A percentile compares a stretch with the other conserved stretches of the same genome.
Evolutionary conservation across 2,113 vertebrate species (phyloP).

Genomic region (Urocitellus parryii): DNA sequence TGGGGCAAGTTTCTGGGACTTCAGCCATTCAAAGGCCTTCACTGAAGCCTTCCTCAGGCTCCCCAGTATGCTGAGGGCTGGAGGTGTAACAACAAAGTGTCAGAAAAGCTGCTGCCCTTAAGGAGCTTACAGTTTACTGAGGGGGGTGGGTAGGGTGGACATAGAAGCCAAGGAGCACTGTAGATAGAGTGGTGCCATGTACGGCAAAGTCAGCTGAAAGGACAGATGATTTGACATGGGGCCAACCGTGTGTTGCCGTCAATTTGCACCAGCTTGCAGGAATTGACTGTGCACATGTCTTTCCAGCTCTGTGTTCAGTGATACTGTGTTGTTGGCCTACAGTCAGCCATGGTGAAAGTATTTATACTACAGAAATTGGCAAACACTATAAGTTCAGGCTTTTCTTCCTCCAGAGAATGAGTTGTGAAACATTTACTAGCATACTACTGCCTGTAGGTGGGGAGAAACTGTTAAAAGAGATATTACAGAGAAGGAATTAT

Average conservation of each 20-base stretch:
- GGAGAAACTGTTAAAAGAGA: not conserved
- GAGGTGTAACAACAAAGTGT: not conserved
- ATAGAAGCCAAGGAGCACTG: not conserved
- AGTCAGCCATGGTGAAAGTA: not conserved
- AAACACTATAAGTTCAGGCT: not conserved
- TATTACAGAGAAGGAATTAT: not conserved
- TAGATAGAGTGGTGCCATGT: not conserved
- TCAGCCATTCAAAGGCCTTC: not conserved
- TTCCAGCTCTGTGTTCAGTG: not conserved
- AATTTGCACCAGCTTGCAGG: not conserved
- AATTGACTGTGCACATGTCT: not conserved
- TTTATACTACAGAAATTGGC: not conserved
- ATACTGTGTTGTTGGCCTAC: not conserved
- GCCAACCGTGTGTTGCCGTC: not conserved
- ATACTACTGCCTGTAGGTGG: not conserved
- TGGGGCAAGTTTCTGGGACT: not conserved
- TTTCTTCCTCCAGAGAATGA: not conserved
- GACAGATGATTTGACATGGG: not conserved
- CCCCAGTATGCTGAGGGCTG: not conserved
- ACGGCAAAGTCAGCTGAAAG: not conserved
- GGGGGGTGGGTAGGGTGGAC: not conserved
- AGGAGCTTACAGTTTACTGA: not conserved
- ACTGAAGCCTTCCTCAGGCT: not conserved
- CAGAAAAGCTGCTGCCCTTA: not conserved
- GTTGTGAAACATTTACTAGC: not conserved